Percentiles rank a stretch among this genome's conserved stretches.
phyloP scores from a whole-genome alignment of 2,888 invertebrate genomes.

The Achlya flavicornis region DNA sequence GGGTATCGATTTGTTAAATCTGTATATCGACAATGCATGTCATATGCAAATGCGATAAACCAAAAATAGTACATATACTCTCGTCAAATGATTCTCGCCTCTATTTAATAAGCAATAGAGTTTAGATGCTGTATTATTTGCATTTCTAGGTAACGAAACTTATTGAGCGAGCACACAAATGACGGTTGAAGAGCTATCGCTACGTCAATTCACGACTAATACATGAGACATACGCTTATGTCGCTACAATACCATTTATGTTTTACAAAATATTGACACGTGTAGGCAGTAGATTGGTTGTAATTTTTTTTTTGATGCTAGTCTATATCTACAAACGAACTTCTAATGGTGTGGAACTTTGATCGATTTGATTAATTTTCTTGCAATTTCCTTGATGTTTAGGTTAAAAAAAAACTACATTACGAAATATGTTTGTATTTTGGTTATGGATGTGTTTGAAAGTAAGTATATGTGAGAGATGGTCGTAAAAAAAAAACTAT shows the following conservation, averaged over 20 bases:
- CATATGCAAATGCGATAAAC: neutral
- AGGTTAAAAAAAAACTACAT: neutral
- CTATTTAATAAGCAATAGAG: neutral
- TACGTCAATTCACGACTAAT: conserved; percentile 20
- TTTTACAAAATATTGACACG: neutral
- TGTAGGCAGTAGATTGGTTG: neutral
- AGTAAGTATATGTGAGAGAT: no score
- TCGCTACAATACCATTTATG: neutral
- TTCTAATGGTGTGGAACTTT: no score
- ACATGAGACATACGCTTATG: neutral
- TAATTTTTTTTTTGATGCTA: neutral
- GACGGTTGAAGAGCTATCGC: conserved; percentile 52
- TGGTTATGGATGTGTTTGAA: neutral
- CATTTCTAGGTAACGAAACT: neutral
- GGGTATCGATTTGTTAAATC: neutral
- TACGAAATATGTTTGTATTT: neutral
- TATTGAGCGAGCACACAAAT: neutral
- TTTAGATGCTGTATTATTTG: conserved; percentile 2
- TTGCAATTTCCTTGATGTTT: neutral
- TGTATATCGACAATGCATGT: neutral
- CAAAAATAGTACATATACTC: neutral
- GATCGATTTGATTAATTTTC: no score
- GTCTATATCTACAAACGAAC: neutral
- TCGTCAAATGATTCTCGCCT: conserved; percentile 2
- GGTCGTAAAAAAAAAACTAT: neutral